These are phyloP conservation scores for Amphilophus citrinellus DNA, from an alignment of 2,113 vertebrate genomes.

Conservation along the genomic window DNA sequence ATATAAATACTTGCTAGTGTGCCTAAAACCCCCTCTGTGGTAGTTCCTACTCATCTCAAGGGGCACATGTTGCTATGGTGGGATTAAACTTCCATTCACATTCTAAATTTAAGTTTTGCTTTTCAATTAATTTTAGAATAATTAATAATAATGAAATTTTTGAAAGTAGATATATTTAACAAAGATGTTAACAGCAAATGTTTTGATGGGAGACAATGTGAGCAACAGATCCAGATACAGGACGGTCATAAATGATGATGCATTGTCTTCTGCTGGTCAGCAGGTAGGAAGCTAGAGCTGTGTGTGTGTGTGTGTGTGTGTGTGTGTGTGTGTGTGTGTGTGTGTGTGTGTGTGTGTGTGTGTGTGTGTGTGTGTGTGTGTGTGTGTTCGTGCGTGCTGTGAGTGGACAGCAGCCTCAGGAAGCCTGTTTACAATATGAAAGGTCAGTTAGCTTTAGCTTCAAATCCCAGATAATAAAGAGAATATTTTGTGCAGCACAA, in stretches of 20 bases:
- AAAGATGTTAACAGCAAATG: background rate
- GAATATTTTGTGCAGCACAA: slow-evolving; percentile 39
- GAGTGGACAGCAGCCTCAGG: slow-evolving; percentile 18
- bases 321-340: slow-evolving; percentile 3
- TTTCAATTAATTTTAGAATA: background rate
- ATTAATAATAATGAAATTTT: background rate
- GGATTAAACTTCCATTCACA: background rate
- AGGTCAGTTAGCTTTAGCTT: slow-evolving; percentile 54
- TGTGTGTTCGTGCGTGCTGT: background rate
- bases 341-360: background rate
- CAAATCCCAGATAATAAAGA: slow-evolving; percentile 39
- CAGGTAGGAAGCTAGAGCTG: background rate
- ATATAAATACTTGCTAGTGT: background rate
- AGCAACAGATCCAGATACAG: background rate
- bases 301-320: slow-evolving; percentile 12
- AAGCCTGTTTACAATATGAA: slow-evolving; percentile 45
- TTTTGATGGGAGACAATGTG: background rate
- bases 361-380: background rate
- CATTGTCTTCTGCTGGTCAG: background rate
- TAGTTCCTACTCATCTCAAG: background rate
- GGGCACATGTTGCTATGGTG: background rate
- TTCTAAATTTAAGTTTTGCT: background rate
- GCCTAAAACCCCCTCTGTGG: background rate
- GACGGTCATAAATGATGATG: background rate
- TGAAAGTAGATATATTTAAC: background rate